These are phyloP conservation scores for Cynaeus angustus DNA, from an alignment of 2,888 invertebrate species.

Conservation along the genomic window DNA sequence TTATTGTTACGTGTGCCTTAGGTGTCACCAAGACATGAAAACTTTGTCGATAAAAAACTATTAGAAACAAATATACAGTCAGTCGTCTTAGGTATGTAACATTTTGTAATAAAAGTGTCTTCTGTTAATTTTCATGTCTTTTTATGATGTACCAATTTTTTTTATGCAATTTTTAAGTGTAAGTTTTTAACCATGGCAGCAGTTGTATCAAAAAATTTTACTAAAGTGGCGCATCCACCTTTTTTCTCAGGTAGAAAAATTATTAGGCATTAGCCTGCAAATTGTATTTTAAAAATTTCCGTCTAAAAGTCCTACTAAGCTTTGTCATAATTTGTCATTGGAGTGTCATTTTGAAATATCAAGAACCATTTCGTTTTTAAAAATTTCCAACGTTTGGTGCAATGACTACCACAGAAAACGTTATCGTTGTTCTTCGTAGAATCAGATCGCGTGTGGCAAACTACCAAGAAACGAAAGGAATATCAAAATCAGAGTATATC, in stretches of 20 bases:
- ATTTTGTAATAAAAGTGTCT: slow-evolving; percentile 8
- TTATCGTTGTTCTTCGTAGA: slow-evolving; percentile 2
- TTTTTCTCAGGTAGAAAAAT: no score
- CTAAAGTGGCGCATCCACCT: no score
- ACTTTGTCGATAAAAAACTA: slow-evolving; percentile 3
- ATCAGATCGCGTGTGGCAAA: slow-evolving; percentile 65
- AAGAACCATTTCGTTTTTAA: slow-evolving; percentile 3
- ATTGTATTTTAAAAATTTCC: no score
- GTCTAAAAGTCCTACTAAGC: no score
- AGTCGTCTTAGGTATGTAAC: slow-evolving; percentile 4
- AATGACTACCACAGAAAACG: slow-evolving; percentile 5
- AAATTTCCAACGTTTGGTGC: background rate
- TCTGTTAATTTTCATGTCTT: background rate
- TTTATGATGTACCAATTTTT: background rate
- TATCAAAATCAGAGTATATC: slow-evolving; percentile 65
- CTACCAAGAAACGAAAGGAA: slow-evolving; percentile 65
- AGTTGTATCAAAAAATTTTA: no score
- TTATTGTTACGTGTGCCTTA: slow-evolving; percentile 18
- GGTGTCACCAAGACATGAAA: slow-evolving; percentile 6
- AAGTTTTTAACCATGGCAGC: no score
- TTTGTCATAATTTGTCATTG: slow-evolving; percentile 5
- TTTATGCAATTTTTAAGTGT: background rate
- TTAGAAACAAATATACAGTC: slow-evolving; percentile 11
- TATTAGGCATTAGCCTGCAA: no score
- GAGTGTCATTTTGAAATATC: background rate